Evolutionary conservation across 2,113 vertebrate genomes (phyloP).

Genomic region (Hemibagrus wyckioides): DNA sequence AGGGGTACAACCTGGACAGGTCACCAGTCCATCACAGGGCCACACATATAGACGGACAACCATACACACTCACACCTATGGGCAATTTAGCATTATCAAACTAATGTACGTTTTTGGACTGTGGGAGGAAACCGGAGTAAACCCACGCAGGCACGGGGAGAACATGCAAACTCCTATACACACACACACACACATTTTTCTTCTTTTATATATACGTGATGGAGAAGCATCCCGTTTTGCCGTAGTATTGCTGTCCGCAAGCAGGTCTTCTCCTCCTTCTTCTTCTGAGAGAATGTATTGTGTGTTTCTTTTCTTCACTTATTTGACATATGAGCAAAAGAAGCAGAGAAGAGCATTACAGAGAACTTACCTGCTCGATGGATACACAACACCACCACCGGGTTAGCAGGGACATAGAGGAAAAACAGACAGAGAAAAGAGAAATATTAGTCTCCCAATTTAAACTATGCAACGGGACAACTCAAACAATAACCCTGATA

Average conservation of each 20-base stretch:
- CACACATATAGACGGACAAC: too few species aligned
- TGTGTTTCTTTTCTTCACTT: neutral
- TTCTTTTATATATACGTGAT: neutral
- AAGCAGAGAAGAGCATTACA: slow-evolving; percentile 33
- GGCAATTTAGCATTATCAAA: too few species aligned
- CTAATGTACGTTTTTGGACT: too few species aligned
- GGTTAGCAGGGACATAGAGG: slow-evolving; percentile 1
- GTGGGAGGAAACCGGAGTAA: too few species aligned
- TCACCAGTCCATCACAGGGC: too few species aligned
- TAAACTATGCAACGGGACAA: neutral
- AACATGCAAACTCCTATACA: too few species aligned
- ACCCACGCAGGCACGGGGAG: too few species aligned
- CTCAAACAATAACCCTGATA: neutral
- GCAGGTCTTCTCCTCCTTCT: too few species aligned
- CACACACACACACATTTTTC: neutral
- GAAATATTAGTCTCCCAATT: neutral
- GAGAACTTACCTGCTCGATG: slow-evolving; percentile 58
- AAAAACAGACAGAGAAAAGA: slow-evolving; percentile 14
- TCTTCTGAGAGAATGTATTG: neutral
- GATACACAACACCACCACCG: slow-evolving; percentile 30
- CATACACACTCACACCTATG: too few species aligned
- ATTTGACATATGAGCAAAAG: neutral
- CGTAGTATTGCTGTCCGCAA: neutral
- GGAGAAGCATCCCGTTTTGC: neutral
- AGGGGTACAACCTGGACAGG: too few species aligned